Conservation (phyloP, 2,888 invertebrate species). For the Drosophila mayaguana region DNA sequence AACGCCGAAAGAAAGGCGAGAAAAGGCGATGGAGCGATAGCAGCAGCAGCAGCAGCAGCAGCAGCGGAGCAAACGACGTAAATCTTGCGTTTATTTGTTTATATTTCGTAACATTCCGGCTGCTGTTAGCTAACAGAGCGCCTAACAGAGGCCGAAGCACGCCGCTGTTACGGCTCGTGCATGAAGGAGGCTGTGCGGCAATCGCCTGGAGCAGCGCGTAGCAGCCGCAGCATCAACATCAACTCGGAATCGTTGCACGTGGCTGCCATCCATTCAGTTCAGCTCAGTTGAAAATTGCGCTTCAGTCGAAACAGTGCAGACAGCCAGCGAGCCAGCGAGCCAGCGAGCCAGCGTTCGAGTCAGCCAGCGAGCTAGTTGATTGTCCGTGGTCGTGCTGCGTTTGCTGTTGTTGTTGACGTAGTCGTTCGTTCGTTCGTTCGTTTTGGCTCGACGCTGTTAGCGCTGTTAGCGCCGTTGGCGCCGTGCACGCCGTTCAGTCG, state of each 20-base stretch:
- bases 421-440: slow-evolving; percentile 26
- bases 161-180: slow-evolving; percentile 19
- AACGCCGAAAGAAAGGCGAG: slow-evolving; percentile 13
- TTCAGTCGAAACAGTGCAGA: slow-evolving; percentile 59
- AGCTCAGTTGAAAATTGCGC: slow-evolving; percentile 34
- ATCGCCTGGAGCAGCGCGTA: not conserved
- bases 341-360: too few species aligned
- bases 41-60: not conserved
- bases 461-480: not conserved
- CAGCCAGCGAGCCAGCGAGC: slow-evolving; percentile 46
- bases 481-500: slow-evolving; percentile 52
- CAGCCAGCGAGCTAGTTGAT: slow-evolving; percentile 44
- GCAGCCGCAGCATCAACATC: not conserved
- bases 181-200: slow-evolving; percentile 2
- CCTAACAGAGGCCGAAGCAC: slow-evolving; percentile 31
- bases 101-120: slow-evolving; percentile 50
- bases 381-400: slow-evolving; percentile 60
- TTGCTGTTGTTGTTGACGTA: slow-evolving; percentile 28
- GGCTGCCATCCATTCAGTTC: slow-evolving; percentile 19
- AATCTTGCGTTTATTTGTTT: slow-evolving; percentile 52
- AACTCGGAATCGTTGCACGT: slow-evolving; percentile 29
- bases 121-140: slow-evolving; percentile 44
- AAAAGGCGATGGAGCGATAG: slow-evolving; percentile 6
- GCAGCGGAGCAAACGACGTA: slow-evolving; percentile 7
- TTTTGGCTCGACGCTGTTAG: slow-evolving; percentile 3